Evolutionary conservation across 1,140 invertebrate species (phyloP), one percentile per base, ranked within the genome.

Genomic region (Dysdera silvatica): DNA sequence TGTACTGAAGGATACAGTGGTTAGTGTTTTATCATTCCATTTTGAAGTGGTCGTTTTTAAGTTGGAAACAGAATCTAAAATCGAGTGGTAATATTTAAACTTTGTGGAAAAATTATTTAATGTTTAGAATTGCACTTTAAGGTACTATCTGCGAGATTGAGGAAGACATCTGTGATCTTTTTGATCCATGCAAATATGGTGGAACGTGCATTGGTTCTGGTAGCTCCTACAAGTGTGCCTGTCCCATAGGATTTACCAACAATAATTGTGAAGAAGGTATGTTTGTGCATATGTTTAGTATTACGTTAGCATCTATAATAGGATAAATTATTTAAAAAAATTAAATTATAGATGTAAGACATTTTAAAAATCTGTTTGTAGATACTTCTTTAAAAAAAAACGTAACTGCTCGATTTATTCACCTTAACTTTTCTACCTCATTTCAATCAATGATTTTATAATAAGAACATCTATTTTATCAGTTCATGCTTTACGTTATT

Each of bases 121-220:
- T 49, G 18, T 49, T 6, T 28, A 49, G 5, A 24, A n/a, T 29
- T 32, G 24, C 49, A 5, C 26, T 48, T 73, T 78, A 76, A 53
- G 88, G 89, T 0, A 72, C 70, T 29, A 81, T 84, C 68, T 91
- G 89, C 75, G 87, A 91, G 74, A 80, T 76, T 24, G 77, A 82
- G 26, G 72, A 81, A 26, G 77, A 80, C 66, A 69, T 81, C 37
- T 84, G 87, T 69, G 81, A 86, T 59, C 77, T 82, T 26, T 73
- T 80, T 2, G 74, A 77, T 18, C 90, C 91, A 0, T 95, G 92
- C 71, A 80, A 81, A 67, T 90, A 93, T 73, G 84, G 83, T 2
- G 91, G 87, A n/a, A 82, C 78, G 0, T 95, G 77, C 52, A 58
- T 68, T 33, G 70, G 67, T 14, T 47, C 61, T 12, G 47, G 51